phyloP scores from a whole-genome alignment of 2,888 invertebrate species.

The Andrena haemorrhoa region DNA sequence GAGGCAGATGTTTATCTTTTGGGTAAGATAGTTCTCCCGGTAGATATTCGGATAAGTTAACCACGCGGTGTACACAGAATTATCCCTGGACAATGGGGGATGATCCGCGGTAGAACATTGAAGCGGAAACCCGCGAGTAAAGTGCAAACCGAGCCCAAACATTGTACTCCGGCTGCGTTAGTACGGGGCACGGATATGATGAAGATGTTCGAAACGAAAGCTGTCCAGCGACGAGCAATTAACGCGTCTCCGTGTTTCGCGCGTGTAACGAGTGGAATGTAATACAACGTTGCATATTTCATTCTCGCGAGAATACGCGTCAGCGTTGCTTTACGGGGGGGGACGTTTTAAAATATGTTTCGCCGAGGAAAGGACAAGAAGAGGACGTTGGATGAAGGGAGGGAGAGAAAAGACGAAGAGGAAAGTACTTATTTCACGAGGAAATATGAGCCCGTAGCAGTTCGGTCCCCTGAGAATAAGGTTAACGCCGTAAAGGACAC shows the following conservation, averaged over 20 bases:
- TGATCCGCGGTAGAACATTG: background rate
- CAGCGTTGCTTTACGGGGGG: conserved; percentile 23
- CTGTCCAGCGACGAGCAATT: conserved; percentile 35
- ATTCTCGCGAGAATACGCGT: conserved; percentile 37
- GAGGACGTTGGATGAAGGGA: background rate
- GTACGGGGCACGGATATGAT: background rate
- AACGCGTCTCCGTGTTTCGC: conserved; percentile 21
- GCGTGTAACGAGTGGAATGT: conserved; percentile 36
- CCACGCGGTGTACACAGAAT: conserved; percentile 7
- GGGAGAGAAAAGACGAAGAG: background rate
- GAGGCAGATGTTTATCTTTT: conserved; percentile 41
- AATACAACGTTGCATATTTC: conserved; percentile 40
- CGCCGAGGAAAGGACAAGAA: conserved; percentile 26
- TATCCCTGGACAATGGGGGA: background rate
- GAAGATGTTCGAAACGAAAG: conserved; percentile 16
- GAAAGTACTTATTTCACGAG: conserved; percentile 54
- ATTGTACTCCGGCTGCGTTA: conserved; percentile 17
- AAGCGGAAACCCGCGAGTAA: background rate
- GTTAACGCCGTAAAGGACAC: conserved; percentile 69
- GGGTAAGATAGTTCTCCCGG: conserved; percentile 3
- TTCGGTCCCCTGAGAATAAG: conserved; percentile 65
- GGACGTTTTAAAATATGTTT: conserved; percentile 56
- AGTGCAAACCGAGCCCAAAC: background rate
- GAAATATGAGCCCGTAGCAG: conserved; percentile 52
- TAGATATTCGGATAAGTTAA: conserved; percentile 18